Evolutionary conservation across 1,140 invertebrate genomes (phyloP).

Genomic region (Atta cephalotes): DNA sequence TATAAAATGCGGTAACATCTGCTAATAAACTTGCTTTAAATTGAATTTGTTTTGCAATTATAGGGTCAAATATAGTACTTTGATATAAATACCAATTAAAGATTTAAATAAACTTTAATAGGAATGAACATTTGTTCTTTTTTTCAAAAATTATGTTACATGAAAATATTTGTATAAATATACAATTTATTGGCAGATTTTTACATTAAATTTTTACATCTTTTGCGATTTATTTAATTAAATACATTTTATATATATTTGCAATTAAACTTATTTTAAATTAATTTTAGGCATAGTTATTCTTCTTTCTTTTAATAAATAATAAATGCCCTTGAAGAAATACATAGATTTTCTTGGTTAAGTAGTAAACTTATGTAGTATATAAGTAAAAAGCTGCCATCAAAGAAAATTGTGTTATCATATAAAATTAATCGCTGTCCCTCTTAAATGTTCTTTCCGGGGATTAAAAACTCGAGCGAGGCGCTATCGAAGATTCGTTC

Average conservation of each 20-base stretch:
- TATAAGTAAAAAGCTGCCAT: slow-evolving; percentile 34
- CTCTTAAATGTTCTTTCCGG: slow-evolving; percentile 50
- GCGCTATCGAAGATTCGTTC: slow-evolving; percentile 43
- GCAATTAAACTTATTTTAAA: not conserved
- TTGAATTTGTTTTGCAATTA: no score
- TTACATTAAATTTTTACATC: slow-evolving; percentile 26
- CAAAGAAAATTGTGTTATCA: slow-evolving; percentile 36
- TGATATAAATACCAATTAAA: no score
- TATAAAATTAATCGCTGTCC: slow-evolving; percentile 40
- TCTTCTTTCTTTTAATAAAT: not conserved
- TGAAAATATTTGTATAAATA: not conserved
- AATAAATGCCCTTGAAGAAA: slow-evolving; percentile 27
- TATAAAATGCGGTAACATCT: no score
- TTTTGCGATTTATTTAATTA: not conserved
- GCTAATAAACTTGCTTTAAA: no score
- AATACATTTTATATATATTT: not conserved
- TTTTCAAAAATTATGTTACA: not conserved
- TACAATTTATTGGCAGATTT: not conserved
- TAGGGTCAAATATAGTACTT: no score
- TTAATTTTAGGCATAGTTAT: slow-evolving; percentile 14
- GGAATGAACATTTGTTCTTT: not conserved
- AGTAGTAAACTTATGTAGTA: not conserved
- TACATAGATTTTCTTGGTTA: not conserved
- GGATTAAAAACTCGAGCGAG: slow-evolving; percentile 51
- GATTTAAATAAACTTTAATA: not conserved